phyloP scores from a whole-genome alignment of 2,113 vertebrate species.

The Zingel zingel region DNA sequence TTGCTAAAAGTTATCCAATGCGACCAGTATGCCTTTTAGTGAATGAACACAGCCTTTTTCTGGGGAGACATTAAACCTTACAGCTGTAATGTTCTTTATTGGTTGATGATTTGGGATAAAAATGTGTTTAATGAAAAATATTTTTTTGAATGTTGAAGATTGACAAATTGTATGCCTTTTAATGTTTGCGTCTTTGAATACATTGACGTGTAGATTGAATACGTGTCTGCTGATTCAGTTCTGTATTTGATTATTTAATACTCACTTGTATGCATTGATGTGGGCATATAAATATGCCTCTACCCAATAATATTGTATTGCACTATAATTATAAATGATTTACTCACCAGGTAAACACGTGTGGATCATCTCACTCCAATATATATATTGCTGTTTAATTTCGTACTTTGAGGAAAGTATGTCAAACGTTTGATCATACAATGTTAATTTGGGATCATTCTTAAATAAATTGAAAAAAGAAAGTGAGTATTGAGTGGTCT shows the following conservation, averaged over 20 bases:
- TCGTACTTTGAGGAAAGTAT: constrained; percentile 1
- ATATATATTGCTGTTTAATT: constrained; percentile 15
- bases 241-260: constrained; percentile 43
- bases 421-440: constrained; percentile 12
- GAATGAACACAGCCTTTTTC: constrained; percentile 30
- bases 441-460: constrained; percentile 21
- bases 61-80: constrained; percentile 2
- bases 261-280: constrained; percentile 39
- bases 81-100: constrained; percentile 12
- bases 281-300: constrained; percentile 25
- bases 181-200: constrained; percentile 45
- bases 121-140: constrained; percentile 13
- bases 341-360: constrained; percentile 23
- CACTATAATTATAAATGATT: constrained; percentile 50
- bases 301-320: constrained; percentile 47
- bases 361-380: constrained; percentile 25
- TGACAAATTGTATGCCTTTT: constrained; percentile 58
- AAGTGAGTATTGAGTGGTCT: not conserved
- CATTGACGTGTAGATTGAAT: constrained; percentile 31
- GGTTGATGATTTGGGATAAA: constrained; percentile 23
- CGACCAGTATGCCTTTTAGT: constrained; percentile 61
- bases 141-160: constrained; percentile 46
- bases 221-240: constrained; percentile 30
- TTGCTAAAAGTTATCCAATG: constrained; percentile 10
- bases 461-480: constrained; percentile 40